Base-by-base conservation (phyloP, 1,140 invertebrate genomes). In the Prorops nasuta region DNA sequence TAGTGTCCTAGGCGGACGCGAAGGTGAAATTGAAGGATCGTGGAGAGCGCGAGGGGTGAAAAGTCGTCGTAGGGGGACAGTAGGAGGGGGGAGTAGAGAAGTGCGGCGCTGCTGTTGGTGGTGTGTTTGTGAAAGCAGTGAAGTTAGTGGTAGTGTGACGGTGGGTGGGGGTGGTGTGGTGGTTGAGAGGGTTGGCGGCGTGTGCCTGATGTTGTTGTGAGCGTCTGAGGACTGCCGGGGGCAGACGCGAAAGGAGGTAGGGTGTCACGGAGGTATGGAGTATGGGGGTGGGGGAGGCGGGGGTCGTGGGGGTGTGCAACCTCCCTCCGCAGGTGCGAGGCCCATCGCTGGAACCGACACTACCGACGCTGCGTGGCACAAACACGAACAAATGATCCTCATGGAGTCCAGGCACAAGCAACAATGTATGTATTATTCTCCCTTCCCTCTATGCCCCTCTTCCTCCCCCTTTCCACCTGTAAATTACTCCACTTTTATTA, bases 371-470 rank as follows among this genome's bases (percentile, higher is more conserved):
- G 69, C 72, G 40, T 77, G 72, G 75, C 74, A 74, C 59, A 76
- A 76, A 59, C 74, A 75, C 58, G 75, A 77, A 60, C 75, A 76
- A 69, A 74, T 76, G 73, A 74, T 76, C 64, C 67, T 76, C 58
- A 74, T 76, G 62, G 74, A 76, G 60, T 76, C 72, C 50, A 76
- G 74, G 64, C 71, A 76, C 58, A 74, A 76, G 65, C 75, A 76
- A 62, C 74, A 74, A 70, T 57, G 71, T 73, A 49, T 71, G 69
- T 72, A 58, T 31, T 19, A 37, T 17, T 34, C 16, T 28, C 24
- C 18, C 36, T 18, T 14, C 14, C 10, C 17, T 36, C 34, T 8
- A 9, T 37, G 4, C 16, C 8, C 18, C 8, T 37, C 16, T 19
- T 8, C 18, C 16, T 37, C 16, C 18, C 16, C 14, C 35, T 1